Evolutionary conservation across 2,888 invertebrate genomes (phyloP).

Genomic region (Mamestra brassicae): DNA sequence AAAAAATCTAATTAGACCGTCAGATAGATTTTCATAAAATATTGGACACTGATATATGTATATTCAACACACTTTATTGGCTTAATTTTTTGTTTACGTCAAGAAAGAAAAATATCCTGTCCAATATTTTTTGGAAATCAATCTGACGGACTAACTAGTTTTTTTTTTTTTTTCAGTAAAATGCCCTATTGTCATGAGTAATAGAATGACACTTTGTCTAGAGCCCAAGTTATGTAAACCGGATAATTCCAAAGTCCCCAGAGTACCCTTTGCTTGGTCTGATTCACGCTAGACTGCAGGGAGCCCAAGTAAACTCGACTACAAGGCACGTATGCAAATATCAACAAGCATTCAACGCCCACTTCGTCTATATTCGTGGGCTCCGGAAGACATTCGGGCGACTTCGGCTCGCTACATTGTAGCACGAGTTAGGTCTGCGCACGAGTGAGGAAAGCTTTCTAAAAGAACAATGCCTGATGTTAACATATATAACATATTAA

Average conservation of each 20-base stretch:
- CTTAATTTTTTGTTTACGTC: too few relatives aligned
- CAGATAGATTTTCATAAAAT: too few relatives aligned
- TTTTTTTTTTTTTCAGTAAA: too few relatives aligned
- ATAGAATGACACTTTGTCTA: not conserved
- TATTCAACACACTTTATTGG: not conserved
- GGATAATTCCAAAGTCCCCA: not conserved
- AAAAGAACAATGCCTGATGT: not conserved
- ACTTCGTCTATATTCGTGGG: slow-evolving; percentile 6
- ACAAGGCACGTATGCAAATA: slow-evolving; percentile 40
- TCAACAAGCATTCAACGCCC: not conserved
- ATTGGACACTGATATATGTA: too few relatives aligned
- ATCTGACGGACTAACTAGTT: too few relatives aligned
- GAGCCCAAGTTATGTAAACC: not conserved
- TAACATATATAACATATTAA: too few relatives aligned
- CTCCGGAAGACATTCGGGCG: slow-evolving; percentile 22
- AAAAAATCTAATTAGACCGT: too few relatives aligned
- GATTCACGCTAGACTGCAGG: slow-evolving; percentile 42
- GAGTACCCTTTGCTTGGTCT: not conserved
- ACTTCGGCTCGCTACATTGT: slow-evolving; percentile 41
- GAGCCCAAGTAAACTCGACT: slow-evolving; percentile 21
- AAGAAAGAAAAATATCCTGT: too few relatives aligned
- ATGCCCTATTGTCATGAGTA: too few relatives aligned
- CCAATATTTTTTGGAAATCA: too few relatives aligned
- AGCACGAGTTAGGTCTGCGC: slow-evolving; percentile 29
- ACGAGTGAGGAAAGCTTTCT: slow-evolving; percentile 17